Base-by-base conservation (phyloP, 1,140 invertebrate species). In the Andricus grossulariae region DNA sequence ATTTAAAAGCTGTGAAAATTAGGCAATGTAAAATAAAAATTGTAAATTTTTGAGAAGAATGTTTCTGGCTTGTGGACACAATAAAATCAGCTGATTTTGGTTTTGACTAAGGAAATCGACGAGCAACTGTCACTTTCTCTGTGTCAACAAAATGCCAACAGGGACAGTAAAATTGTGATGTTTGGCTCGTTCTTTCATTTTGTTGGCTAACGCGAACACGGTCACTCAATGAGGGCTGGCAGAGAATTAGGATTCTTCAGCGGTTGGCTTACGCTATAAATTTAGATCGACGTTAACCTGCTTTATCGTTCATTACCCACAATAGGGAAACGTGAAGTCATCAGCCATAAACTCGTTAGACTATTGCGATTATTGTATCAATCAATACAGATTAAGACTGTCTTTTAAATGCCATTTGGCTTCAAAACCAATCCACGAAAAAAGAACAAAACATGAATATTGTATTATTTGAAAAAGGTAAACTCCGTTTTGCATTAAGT, bases 151-250 rank as follows among this genome's bases (percentile, higher is more conserved):
- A 50, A 6, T 16, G 13, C 0, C 51, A 51, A 72, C 18, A 18
- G 21, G 50, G 45, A 72, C 8, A 32, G 45, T 12, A 51, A 72
- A 72, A 72, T 72, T 71, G 39, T 49, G 16, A 25, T 16, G 15
- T 50, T 71, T 72, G 45, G 71, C 50, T 50, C 50, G 6, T 51
- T 72, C 21, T 72, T 72, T 50, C 45, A 51, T 50, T 72, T 72
- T 50, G 50, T 72, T 72, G 50, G 50, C 50, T 51, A 72, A 72
- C 54, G 25, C 45, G n/a, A 73, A 73, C 25, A 54, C 51, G 72
- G 72, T 54, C 51, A 55, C 50, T n/a, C 49, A 73, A 73, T 45
- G 72, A 73, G 51, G 72, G 50, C 51, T 66, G 60, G 60, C 60
- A 66, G 25, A 66, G 32, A 16, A 66, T 66, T 39, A 66, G 25